A percentile compares a stretch with the other conserved stretches of the same genome.
Evolutionary conservation across 2,113 vertebrate genomes (phyloP).

Genomic region (Perca flavescens): DNA sequence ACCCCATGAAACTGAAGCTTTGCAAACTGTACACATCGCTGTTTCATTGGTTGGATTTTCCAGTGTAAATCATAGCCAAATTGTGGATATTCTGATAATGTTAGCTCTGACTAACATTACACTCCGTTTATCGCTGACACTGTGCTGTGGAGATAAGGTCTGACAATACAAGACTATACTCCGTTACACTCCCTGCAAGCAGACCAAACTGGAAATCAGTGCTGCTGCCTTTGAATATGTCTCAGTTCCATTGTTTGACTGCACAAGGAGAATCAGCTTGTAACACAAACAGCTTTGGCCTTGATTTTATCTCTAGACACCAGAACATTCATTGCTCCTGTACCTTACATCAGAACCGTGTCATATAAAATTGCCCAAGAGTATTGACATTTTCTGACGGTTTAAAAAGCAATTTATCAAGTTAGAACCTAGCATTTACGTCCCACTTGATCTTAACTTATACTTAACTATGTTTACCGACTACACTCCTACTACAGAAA

Average conservation of each 20-base stretch:
- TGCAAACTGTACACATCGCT: no score
- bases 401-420: neutral
- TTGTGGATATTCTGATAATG: no score
- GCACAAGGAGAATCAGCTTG: constrained; percentile 6
- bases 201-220: no score
- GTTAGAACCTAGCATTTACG: neutral
- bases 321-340: neutral
- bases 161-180: no score
- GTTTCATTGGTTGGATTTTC: no score
- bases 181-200: no score
- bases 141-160: no score
- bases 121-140: no score
- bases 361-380: neutral
- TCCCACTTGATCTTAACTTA: neutral
- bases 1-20: no score
- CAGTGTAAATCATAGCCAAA: no score
- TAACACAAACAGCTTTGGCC: constrained; percentile 27
- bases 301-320: constrained; percentile 14
- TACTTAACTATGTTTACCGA: neutral
- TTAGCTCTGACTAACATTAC: no score
- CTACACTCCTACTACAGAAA: neutral
- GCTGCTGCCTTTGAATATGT: neutral
- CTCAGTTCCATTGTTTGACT: constrained; percentile 2
- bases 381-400: neutral
- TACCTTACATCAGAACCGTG: neutral